Base-by-base conservation (phyloP, 2,888 invertebrate species). In the Xestia rhomboidea region DNA sequence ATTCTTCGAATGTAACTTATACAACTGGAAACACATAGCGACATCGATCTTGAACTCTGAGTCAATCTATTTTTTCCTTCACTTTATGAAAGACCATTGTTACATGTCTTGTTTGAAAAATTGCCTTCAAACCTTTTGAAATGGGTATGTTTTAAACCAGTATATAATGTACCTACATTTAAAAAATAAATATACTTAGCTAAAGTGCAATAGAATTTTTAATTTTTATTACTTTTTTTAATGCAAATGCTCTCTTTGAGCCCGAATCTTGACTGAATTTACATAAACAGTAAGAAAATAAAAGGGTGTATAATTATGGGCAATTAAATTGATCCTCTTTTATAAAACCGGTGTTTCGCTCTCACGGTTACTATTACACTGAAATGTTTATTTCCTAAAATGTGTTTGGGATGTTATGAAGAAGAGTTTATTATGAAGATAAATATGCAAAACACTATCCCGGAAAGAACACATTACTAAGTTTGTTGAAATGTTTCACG, bases 401-500 rank as follows among this genome's bases (percentile, higher is more conserved):
- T 72, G 68, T 38, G 46, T 34, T 57, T 13, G 24, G 13, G 18
- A 46, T 81, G 46, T 73, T 63, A 51, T 63, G 73, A 79, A 11
- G 30, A 69, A 44, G n/a, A 71, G 67, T 34, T 41, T 76, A 51
- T 62, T 66, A 66, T 66, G 82, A 82, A 69, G 75, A 73, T 73
- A 60, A 74, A 62, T 70, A 82, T 54, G 41, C 79, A 71, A 76
- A 85, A 82, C 85, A 83, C 76, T 72, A 80, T 79, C 79, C 62
- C 46, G 81, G 79, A 84, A 66, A 68, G 34, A 73, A 72, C 60
- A 66, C 76, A 60, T 69, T 78, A 77, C 70, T 73, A 70, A 89
- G 93, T 93, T 93, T 94, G 91, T 93, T 93, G 91, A 93, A 92
- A 81, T 77, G 68, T 66, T 77, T 86, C 68, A 49, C 87, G 93